A percentile compares a stretch with the other conserved stretches of the same genome.
Evolutionary conservation across 2,888 invertebrate genomes (phyloP).

Genomic region (Eledona agricola): DNA sequence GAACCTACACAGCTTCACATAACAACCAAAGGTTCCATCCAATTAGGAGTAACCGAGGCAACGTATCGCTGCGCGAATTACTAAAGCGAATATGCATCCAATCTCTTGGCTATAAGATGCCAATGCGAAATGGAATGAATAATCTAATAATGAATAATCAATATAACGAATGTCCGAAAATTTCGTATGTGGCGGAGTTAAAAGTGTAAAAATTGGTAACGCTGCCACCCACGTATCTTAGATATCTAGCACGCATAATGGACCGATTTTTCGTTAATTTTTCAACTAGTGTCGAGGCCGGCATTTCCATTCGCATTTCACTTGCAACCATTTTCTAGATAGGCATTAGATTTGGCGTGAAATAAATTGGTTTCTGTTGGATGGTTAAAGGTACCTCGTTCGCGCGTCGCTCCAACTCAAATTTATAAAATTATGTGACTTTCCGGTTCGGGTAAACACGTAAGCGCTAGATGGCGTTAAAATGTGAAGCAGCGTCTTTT

Average conservation of each 20-base stretch:
- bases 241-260: constrained; percentile 25
- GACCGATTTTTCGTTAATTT: constrained; percentile 32
- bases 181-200: constrained; percentile 6
- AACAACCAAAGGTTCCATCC: constrained; percentile 58
- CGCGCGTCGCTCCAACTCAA: constrained; percentile 13
- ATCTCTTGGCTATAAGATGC: constrained; percentile 24
- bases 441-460: constrained; percentile 1
- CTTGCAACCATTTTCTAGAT: constrained; percentile 29
- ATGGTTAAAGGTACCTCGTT: constrained; percentile 29
- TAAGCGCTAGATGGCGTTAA: constrained; percentile 10
- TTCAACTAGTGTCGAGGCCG: constrained; percentile 37
- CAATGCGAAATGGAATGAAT: too few species aligned
- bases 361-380: constrained; percentile 33
- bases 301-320: constrained; percentile 28
- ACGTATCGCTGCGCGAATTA: constrained; percentile 43
- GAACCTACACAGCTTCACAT: constrained; percentile 54
- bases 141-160: constrained; percentile 22
- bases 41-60: constrained; percentile 58
- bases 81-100: constrained; percentile 37
- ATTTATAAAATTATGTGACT: constrained; percentile 11
- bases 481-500: constrained; percentile 6
- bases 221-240: too few species aligned
- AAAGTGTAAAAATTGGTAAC: constrained; percentile 33
- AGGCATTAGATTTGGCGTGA: constrained; percentile 38
- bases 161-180: constrained; percentile 17